Evolutionary conservation across 2,888 invertebrate species (phyloP).

Genomic region (Salpingus planirostris): DNA sequence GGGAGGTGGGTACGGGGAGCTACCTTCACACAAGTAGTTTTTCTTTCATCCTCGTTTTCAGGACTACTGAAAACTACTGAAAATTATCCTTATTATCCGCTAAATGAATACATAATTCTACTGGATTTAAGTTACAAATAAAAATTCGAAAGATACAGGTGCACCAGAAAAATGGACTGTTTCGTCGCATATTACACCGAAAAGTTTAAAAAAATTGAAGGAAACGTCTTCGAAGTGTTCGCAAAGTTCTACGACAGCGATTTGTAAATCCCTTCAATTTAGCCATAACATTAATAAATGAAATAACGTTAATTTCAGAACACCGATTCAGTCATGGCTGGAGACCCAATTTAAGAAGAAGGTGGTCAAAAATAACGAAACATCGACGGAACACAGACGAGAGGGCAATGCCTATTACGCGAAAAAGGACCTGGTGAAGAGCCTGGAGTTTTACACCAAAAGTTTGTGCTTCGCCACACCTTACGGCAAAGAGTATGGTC

Average conservation of each 20-base stretch:
- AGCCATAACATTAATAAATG: not conserved
- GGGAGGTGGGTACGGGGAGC: too few relatives aligned
- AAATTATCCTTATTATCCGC: too few relatives aligned
- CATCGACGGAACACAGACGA: conserved; percentile 38
- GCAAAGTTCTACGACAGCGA: conserved; percentile 28
- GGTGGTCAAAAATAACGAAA: conserved; percentile 30
- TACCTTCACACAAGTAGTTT: too few relatives aligned
- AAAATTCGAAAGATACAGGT: too few relatives aligned
- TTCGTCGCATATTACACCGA: conserved; percentile 29
- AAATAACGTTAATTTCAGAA: conserved; percentile 21
- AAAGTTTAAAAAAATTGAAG: conserved; percentile 28
- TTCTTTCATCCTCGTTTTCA: too few relatives aligned
- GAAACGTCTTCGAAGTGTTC: conserved; percentile 30
- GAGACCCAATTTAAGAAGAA: conserved; percentile 29
- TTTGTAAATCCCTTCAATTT: conserved; percentile 25
- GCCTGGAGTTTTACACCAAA: conserved; percentile 52
- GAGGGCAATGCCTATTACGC: conserved; percentile 53
- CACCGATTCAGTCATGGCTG: conserved; percentile 34
- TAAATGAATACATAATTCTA: too few relatives aligned
- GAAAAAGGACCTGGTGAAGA: conserved; percentile 44
- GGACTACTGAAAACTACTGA: too few relatives aligned
- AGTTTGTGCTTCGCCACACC: conserved; percentile 52
- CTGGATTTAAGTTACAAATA: not conserved
- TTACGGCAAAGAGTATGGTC: conserved; percentile 48
- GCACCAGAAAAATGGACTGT: conserved; percentile 22